Evolutionary conservation across 2,888 invertebrate genomes (phyloP).

Genomic region (Eurytoma adleriae): DNA sequence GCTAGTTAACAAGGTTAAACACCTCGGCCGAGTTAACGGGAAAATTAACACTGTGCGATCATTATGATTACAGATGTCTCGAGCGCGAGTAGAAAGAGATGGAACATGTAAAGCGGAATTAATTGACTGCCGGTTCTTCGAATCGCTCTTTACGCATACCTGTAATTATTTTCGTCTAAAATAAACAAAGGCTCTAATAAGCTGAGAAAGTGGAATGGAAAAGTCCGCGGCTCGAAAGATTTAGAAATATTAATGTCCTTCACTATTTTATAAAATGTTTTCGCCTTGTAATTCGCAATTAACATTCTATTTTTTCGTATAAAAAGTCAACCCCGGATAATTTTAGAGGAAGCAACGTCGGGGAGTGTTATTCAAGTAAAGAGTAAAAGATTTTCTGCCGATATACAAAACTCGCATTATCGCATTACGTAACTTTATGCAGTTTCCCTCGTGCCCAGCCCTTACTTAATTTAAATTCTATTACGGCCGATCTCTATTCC

Average conservation of each 20-base stretch:
- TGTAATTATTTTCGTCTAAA: conserved; percentile 44
- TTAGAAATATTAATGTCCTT: not conserved
- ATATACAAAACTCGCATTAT: conserved; percentile 54
- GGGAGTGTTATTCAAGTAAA: conserved; percentile 18
- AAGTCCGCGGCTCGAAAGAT: not conserved
- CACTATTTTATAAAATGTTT: too few species aligned
- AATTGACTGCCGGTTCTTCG: conserved; percentile 51
- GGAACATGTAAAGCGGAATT: conserved; percentile 52
- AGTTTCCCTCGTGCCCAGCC: conserved; percentile 54
- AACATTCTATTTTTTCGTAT: too few species aligned
- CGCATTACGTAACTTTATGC: conserved; percentile 50
- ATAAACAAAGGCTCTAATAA: conserved; percentile 39
- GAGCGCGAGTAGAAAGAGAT: conserved; percentile 38
- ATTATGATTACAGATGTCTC: conserved; percentile 71
- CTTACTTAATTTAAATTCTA: conserved; percentile 76
- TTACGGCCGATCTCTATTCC: conserved; percentile 76
- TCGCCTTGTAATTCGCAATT: too few species aligned
- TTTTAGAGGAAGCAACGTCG: too few species aligned
- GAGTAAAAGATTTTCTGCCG: conserved; percentile 47
- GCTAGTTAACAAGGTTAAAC: conserved; percentile 75
- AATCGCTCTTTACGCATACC: conserved; percentile 19
- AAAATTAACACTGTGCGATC: conserved; percentile 75
- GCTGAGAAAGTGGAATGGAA: conserved; percentile 42
- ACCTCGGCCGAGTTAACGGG: conserved; percentile 75
- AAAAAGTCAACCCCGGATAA: not conserved